Evolutionary conservation across 2,888 invertebrate species (phyloP).

Genomic region (Tridacna crocea): DNA sequence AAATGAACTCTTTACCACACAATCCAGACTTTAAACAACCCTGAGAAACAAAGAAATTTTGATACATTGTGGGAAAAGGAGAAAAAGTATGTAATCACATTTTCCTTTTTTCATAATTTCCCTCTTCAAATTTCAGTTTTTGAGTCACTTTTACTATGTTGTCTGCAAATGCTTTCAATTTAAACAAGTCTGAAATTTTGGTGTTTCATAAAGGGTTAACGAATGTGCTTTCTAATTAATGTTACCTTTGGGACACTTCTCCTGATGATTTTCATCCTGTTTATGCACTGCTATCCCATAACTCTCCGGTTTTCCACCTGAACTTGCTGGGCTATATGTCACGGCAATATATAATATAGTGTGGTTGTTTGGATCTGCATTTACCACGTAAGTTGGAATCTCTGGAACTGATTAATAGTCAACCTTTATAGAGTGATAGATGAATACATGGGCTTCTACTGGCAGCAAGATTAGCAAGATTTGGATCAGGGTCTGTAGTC

Average conservation of each 20-base stretch:
- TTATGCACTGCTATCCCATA: not conserved
- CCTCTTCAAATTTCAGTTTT: no score
- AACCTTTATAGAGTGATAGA: no score
- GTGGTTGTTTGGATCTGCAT: conserved; percentile 7
- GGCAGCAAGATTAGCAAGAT: no score
- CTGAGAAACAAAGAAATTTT: not conserved
- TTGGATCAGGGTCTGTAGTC: no score
- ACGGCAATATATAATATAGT: not conserved
- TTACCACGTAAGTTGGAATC: conserved; percentile 5
- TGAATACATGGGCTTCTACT: no score
- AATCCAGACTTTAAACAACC: not conserved
- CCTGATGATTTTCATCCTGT: not conserved
- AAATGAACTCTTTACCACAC: not conserved
- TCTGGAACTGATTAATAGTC: not conserved
- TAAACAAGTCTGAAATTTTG: no score
- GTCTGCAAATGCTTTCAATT: no score
- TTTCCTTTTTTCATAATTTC: not conserved
- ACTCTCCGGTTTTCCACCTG: conserved; percentile 10
- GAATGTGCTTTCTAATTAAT: no score
- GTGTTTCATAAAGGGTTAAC: no score
- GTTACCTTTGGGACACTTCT: no score
- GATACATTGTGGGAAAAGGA: not conserved
- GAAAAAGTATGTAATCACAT: not conserved
- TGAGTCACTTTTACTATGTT: no score
- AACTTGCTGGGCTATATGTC: not conserved